These are phyloP conservation scores for Drosophila mayri DNA, from an alignment of 1,140 invertebrate genomes.

Conservation along the genomic window DNA sequence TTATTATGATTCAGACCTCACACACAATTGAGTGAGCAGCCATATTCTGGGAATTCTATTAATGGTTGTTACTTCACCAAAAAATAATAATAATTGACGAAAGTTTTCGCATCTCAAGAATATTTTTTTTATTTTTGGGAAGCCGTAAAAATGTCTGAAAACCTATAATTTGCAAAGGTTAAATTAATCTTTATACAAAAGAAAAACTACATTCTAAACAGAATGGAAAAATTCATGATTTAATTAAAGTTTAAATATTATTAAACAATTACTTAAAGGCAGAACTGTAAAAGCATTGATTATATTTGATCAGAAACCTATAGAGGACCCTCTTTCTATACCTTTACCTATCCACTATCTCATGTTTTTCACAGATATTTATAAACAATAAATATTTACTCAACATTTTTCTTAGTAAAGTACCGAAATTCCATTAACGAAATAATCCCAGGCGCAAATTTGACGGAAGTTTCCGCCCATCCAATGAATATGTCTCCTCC, in stretches of 20 bases:
- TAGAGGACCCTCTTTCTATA: background rate
- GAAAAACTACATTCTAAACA: no score
- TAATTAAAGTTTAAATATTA: background rate
- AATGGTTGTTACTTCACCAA: background rate
- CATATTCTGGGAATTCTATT: constrained; percentile 26
- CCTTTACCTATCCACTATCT: background rate
- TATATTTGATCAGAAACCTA: background rate
- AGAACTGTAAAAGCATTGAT: background rate
- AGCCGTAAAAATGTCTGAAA: background rate
- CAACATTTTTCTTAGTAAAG: background rate
- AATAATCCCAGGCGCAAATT: constrained; percentile 14
- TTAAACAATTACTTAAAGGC: background rate
- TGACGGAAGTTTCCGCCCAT: constrained; percentile 50
- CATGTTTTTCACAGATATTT: background rate
- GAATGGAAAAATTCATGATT: background rate
- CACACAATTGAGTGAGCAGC: constrained; percentile 4
- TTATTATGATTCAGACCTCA: constrained; percentile 33
- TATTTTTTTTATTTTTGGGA: background rate
- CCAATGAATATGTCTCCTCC: constrained; percentile 1
- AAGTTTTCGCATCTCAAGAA: background rate
- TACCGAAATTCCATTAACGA: constrained; percentile 19
- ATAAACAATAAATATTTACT: constrained; percentile 8
- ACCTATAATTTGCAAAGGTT: background rate
- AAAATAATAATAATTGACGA: background rate
- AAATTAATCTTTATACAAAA: background rate